phyloP scores from a whole-genome alignment of 2,797 vertebrate species.

The Threskiornis aethiopicus region DNA sequence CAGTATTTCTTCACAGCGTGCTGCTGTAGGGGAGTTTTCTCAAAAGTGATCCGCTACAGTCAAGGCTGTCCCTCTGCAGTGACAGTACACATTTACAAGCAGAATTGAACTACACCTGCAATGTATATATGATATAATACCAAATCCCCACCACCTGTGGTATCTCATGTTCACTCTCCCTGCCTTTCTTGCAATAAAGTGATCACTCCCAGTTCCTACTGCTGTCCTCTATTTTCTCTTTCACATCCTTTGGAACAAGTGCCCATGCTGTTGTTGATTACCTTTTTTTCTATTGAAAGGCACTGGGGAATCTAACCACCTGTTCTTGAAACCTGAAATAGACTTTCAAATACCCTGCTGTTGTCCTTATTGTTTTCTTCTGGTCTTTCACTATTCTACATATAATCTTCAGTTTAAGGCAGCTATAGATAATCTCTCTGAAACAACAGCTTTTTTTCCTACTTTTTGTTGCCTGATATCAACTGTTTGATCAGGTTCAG shows the following conservation, averaged over 20 bases:
- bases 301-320: neutral
- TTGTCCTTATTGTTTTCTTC: neutral
- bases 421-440: neutral
- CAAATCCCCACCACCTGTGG: neutral
- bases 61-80: neutral
- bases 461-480: neutral
- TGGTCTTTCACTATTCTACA: neutral
- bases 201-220: neutral
- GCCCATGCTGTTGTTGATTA: neutral
- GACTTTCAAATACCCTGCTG: conserved; percentile 7
- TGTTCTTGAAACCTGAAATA: conserved; percentile 20
- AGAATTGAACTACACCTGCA: neutral
- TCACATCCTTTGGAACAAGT: neutral
- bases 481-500: neutral
- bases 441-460: neutral
- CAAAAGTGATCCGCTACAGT: neutral
- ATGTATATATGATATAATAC: neutral
- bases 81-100: neutral
- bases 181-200: neutral
- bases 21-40: neutral
- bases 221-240: neutral
- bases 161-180: neutral
- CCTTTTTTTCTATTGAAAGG: neutral
- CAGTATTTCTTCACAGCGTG: neutral
- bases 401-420: neutral